Evolutionary conservation across 2,888 invertebrate species (phyloP).

Genomic region (Drosophila austrosaltans): DNA sequence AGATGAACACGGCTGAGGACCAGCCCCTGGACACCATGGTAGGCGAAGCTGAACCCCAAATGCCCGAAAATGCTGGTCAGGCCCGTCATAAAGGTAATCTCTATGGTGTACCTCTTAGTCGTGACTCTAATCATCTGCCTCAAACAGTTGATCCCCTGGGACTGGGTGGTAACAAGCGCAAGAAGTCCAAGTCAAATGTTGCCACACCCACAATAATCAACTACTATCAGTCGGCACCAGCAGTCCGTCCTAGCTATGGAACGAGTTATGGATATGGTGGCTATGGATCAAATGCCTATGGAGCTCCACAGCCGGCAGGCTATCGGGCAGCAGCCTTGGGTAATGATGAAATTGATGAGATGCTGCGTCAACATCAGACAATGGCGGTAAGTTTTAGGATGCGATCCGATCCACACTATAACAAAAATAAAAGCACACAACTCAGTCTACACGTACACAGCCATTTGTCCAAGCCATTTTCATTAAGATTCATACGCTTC

Average conservation of each 20-base stretch:
- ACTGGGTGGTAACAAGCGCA: slow-evolving; percentile 57
- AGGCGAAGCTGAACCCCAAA: slow-evolving; percentile 70
- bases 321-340: slow-evolving; percentile 69
- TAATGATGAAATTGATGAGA: slow-evolving; percentile 71
- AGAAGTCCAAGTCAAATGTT: slow-evolving; percentile 43
- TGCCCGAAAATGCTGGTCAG: slow-evolving; percentile 56
- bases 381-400: slow-evolving; percentile 66
- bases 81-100: slow-evolving; percentile 81
- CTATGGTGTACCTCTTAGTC: slow-evolving; percentile 72
- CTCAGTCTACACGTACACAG: slow-evolving; percentile 21
- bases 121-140: slow-evolving; percentile 44
- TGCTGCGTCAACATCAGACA: slow-evolving; percentile 70
- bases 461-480: slow-evolving; percentile 52
- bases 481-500: slow-evolving; percentile 74
- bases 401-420: slow-evolving; percentile 1
- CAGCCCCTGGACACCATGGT: slow-evolving; percentile 20
- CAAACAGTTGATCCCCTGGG: slow-evolving; percentile 53
- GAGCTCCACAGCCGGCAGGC: slow-evolving; percentile 48
- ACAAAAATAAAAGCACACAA: slow-evolving; percentile 24
- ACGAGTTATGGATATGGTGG: slow-evolving; percentile 61
- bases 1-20: background rate
- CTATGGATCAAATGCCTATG: slow-evolving; percentile 59
- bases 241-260: slow-evolving; percentile 33
- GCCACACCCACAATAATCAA: slow-evolving; percentile 60
- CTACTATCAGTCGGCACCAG: slow-evolving; percentile 54